These are phyloP conservation scores for Trematomus loennbergii DNA, from an alignment of 2,113 vertebrate species.

Conservation along the genomic window DNA sequence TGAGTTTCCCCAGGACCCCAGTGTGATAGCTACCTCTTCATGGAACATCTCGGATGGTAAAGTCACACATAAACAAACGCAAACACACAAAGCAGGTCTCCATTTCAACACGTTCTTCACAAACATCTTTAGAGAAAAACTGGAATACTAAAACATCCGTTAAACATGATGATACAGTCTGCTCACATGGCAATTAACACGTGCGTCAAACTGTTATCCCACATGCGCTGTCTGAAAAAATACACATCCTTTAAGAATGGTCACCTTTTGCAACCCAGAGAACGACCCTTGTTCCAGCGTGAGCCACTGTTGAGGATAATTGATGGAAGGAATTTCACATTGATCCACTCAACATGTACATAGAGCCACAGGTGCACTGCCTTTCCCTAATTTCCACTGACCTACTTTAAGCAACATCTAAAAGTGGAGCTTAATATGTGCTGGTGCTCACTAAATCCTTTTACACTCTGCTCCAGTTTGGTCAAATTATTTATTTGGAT, in stretches of 20 bases:
- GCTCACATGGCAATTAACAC: constrained; percentile 14
- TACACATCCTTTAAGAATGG: constrained; percentile 9
- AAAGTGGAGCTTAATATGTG: constrained; percentile 5
- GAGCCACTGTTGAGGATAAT: constrained; percentile 32
- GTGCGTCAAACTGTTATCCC: not conserved
- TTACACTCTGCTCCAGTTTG: not conserved
- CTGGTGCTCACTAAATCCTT: not conserved
- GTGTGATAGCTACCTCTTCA: constrained; percentile 87
- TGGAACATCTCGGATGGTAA: constrained; percentile 94
- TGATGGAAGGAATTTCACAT: constrained; percentile 50
- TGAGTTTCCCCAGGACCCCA: constrained; percentile 86
- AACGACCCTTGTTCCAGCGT: constrained; percentile 1
- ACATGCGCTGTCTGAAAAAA: constrained; percentile 22
- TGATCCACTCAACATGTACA: constrained; percentile 52
- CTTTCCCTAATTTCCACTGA: constrained; percentile 53
- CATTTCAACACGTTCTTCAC: not conserved
- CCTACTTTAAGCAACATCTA: constrained; percentile 44
- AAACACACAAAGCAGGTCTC: not conserved
- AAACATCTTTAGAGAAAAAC: not conserved
- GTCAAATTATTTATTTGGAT: not conserved
- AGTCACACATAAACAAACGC: constrained; percentile 29
- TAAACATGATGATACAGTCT: not conserved
- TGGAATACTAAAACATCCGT: constrained; percentile 17
- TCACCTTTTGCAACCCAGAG: constrained; percentile 28
- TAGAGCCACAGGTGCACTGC: constrained; percentile 45